Conservation (phyloP, 1,140 invertebrate species). For the Adelges cooleyi region DNA sequence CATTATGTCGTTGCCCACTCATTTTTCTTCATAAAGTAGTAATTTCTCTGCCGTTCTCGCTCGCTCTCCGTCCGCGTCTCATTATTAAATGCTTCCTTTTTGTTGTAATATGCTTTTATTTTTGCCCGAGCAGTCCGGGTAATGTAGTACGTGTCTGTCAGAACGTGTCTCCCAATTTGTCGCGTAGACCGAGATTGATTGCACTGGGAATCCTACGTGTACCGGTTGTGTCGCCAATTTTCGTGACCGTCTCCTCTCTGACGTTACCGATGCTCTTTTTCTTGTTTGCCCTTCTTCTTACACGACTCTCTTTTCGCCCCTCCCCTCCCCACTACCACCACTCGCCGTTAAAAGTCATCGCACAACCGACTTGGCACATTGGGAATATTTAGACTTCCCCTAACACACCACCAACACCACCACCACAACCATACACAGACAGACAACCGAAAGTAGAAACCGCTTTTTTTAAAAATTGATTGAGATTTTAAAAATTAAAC, state of each 20-base stretch:
- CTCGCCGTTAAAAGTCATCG: neutral
- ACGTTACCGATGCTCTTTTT: neutral
- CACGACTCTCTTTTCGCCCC: no score
- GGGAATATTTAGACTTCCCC: no score
- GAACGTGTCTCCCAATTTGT: neutral
- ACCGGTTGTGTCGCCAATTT: constrained; percentile 13
- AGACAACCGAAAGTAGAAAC: no score
- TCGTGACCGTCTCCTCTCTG: neutral
- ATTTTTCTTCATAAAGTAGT: neutral
- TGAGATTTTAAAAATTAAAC: no score
- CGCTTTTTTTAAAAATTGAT: no score
- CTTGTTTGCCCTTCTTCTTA: neutral
- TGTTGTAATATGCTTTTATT: no score
- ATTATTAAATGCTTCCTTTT: neutral
- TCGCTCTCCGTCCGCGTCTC: no score
- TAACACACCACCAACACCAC: no score
- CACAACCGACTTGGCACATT: no score
- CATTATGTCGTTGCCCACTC: neutral
- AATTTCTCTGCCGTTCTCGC: no score
- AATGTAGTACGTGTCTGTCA: constrained; percentile 13
- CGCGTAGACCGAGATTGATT: constrained; percentile 16
- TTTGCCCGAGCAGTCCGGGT: neutral
- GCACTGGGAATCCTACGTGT: constrained; percentile 4
- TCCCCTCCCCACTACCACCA: no score
- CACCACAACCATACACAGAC: no score